Evolutionary conservation across 2,888 invertebrate species (phyloP), one percentile per base, ranked within the genome.

Genomic region (Dasypolia templi): DNA sequence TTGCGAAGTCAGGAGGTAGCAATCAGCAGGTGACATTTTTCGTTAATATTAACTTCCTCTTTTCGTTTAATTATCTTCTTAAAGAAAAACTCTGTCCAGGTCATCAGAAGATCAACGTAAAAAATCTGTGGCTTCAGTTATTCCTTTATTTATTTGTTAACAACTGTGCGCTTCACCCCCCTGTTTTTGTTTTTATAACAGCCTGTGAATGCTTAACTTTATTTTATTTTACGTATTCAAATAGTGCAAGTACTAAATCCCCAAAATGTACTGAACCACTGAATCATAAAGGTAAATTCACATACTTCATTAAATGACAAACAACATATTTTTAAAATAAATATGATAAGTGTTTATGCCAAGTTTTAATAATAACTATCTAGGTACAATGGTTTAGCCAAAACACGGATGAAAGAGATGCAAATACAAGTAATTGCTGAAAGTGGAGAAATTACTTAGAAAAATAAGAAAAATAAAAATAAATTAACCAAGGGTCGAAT

Each of bases 291-390:
- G 51, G 42, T 69, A 75, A 67, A 56, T 81, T 65, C n/a, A 44
- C 14, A 51, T 77, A 39, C 61, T 72, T 72, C 29, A 68, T 72
- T 55, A 56, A 62, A 66, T 53, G 46, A 69, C 64, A 65, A 62
- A 77, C 22, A 62, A 77, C 22, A 65, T 81, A 49, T 77, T 72
- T 81, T 72, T 51, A 7, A 72, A 69, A 66, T 80, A 77, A 81
- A 69, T 73, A 68, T 77, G 61, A 82, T 68, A 73, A 77, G 73
- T 80, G 53, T 77, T 73, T 77, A 69, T 81, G 80, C 77, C 82
- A 80, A 80, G 68, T 73, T 62, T 77, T 77, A 77, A 77, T 81
- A 77, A 80, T 82, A 80, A 77, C 53, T 77, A 69, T 66, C 58
- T 65, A 66, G 76, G 29, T 68, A 65, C 67, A 77, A 81, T 68